These are phyloP conservation scores for Empis livida DNA, from an alignment of 2,888 invertebrate genomes.

Conservation along the genomic window DNA sequence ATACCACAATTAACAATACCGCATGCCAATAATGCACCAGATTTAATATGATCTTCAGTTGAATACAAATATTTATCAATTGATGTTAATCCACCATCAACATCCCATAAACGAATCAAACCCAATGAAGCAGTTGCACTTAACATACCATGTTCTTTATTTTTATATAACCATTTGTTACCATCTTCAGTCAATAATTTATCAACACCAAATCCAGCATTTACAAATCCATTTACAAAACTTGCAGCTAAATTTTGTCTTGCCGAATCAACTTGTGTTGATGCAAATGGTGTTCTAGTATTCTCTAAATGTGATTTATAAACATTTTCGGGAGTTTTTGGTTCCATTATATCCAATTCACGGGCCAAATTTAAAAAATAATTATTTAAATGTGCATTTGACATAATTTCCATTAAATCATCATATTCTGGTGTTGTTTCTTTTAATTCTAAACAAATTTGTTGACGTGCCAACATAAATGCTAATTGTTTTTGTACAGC, in stretches of 20 bases:
- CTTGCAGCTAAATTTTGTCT: slow-evolving; percentile 93
- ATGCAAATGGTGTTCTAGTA: slow-evolving; percentile 57
- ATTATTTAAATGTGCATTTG: slow-evolving; percentile 85
- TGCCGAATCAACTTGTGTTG: slow-evolving; percentile 82
- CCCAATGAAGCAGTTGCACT: slow-evolving; percentile 96
- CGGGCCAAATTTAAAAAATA: slow-evolving; percentile 86
- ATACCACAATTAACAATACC: slow-evolving; percentile 97
- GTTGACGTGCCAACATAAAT: slow-evolving; percentile 91
- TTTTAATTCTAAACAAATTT: slow-evolving; percentile 69
- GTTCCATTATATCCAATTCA: slow-evolving; percentile 98
- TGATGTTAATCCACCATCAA: slow-evolving; percentile 93
- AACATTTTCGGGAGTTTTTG: slow-evolving; percentile 97
- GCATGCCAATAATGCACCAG: slow-evolving; percentile 89
- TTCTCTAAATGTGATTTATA: slow-evolving; percentile 97
- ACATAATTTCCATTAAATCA: slow-evolving; percentile 78
- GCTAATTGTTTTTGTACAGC: slow-evolving; percentile 85
- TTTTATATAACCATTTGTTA: slow-evolving; percentile 85
- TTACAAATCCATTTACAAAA: slow-evolving; percentile 98
- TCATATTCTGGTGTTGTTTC: slow-evolving; percentile 52
- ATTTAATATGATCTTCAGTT: slow-evolving; percentile 91
- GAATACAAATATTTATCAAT: slow-evolving; percentile 97
- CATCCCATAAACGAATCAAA: slow-evolving; percentile 93
- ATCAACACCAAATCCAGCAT: slow-evolving; percentile 93
- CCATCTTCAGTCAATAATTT: slow-evolving; percentile 82
- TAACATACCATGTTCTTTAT: slow-evolving; percentile 95